Evolutionary conservation across 1,140 invertebrate genomes (phyloP).

Genomic region (Orius laevigatus): DNA sequence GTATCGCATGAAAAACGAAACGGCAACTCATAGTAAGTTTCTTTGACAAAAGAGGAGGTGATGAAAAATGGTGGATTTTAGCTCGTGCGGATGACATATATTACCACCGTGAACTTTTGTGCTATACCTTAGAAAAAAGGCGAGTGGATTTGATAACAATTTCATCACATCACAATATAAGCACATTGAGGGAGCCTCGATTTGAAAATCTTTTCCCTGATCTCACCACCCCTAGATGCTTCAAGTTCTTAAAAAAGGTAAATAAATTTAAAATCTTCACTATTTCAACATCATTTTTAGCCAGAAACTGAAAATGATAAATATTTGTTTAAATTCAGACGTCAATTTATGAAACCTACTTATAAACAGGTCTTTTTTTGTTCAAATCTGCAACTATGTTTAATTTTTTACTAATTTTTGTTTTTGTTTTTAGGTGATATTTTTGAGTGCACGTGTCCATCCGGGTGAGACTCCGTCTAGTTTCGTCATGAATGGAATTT

Average conservation of each 20-base stretch:
- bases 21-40: constrained; percentile 3
- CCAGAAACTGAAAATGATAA: no score
- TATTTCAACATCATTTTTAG: neutral
- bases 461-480: constrained; percentile 86
- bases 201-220: constrained; percentile 65
- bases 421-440: constrained; percentile 42
- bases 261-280: constrained; percentile 5
- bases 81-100: constrained; percentile 50
- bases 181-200: constrained; percentile 45
- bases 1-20: neutral
- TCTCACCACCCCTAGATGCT: constrained; percentile 43
- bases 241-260: constrained; percentile 62
- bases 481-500: constrained; percentile 84
- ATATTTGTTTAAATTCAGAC: no score
- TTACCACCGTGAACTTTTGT: constrained; percentile 69
- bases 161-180: constrained; percentile 64
- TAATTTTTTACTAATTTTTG: no score
- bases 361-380: no score
- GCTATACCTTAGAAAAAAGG: constrained; percentile 64
- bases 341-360: no score
- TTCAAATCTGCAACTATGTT: no score
- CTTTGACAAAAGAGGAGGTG: no score
- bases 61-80: neutral
- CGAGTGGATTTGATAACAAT: constrained; percentile 77
- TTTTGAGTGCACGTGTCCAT: constrained; percentile 81